Base-by-base conservation (phyloP, 2,888 invertebrate genomes). In the Drosophila buzzatii region DNA sequence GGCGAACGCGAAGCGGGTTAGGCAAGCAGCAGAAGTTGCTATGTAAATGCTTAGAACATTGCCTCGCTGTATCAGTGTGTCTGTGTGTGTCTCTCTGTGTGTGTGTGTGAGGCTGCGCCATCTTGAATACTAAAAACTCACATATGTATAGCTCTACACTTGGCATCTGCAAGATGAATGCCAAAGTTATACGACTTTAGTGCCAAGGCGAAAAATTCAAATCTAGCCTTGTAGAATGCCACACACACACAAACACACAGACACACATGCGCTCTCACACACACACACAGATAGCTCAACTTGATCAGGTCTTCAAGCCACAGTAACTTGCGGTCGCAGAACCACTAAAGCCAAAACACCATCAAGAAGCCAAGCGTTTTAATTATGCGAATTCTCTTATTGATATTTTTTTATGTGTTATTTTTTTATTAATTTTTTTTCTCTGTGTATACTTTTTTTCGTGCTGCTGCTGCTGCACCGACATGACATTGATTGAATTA, bases 161-260 rank as follows among this genome's bases (percentile, higher is more conserved):
- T 72, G 59, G 69, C 42, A 69, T 74, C 68, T 73, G 72, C 82
- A 86, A 83, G 85, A 86, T 85, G 85, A 86, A 86, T 90, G 85
- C 89, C 90, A 90, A 90, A 86, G 90, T 84, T 90, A 79, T 81
- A 77, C 57, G 74, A 81, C 85, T 86, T 86, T 86, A 86, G 86
- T 86, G 86, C 89, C 86, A 86, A 90, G 86, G 90, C 90, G 55
- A 81, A 70, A 74, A 87, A 85, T 82, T 87, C 73, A 89, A 83
- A 79, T 70, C 67, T 76, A 81, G 86, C 86, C 86, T 86, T 86
- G 86, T 74, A 79, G 72, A 71, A 70, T 72, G 80, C 76, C 73
- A 81, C 76, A 55, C 56, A 68, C 47, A 59, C 52, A 51, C 58
- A 58, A 37, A 51, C 20, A 20, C 53, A 59, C 33, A 59, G 49